phyloP scores from a whole-genome alignment of 2,113 vertebrate species.

The Rissa tridactyla region DNA sequence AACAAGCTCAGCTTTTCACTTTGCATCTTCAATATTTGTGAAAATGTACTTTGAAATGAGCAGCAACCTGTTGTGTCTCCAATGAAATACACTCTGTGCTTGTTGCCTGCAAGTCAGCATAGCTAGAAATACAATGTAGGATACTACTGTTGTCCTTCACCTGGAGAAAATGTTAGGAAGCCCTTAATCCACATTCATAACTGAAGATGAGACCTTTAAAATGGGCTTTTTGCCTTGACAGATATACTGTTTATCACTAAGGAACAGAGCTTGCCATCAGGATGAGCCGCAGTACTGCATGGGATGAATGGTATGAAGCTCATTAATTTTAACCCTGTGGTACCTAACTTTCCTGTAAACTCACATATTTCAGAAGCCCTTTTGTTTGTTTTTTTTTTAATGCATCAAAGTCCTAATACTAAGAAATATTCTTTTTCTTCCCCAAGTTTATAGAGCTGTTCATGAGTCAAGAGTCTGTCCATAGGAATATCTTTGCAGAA shows the following conservation, averaged over 20 bases:
- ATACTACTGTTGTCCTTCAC: neutral
- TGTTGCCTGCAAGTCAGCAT: neutral
- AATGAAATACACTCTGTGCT: neutral
- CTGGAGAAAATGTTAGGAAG: neutral
- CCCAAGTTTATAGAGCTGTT: neutral
- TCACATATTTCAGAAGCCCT: neutral
- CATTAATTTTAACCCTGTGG: neutral
- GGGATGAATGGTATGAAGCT: neutral
- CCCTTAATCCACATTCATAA: neutral
- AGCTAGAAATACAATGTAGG: neutral
- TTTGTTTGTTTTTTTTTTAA: neutral
- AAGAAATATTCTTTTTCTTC: neutral
- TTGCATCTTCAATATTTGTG: neutral
- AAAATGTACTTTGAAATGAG: neutral
- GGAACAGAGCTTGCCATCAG: neutral
- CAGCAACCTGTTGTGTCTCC: rapidly evolving
- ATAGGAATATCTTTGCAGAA: neutral
- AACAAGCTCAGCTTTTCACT: neutral
- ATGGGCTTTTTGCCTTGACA: neutral
- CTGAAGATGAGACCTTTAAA: neutral
- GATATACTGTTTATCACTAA: neutral
- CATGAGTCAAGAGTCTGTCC: neutral
- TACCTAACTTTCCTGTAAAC: neutral
- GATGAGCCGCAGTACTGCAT: neutral
- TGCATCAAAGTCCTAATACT: neutral